Evolutionary conservation across 2,888 invertebrate genomes (phyloP), one percentile per base, ranked within the genome.

Genomic region (Coleophora flavipennella): DNA sequence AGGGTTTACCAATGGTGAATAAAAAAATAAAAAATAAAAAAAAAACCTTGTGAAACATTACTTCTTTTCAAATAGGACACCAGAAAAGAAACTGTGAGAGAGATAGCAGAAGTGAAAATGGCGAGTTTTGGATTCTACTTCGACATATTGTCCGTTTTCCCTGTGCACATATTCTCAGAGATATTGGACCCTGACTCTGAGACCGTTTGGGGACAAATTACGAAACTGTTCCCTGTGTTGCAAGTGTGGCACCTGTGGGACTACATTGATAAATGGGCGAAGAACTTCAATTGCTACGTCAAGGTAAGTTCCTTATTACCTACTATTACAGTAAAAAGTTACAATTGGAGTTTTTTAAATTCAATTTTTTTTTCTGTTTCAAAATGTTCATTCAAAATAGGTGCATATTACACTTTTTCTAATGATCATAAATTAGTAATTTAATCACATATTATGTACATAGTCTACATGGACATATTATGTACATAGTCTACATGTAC

Each of bases 191-290:
- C 71, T 9, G 42, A 54, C 3, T 62, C 57, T 6, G 62, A 68
- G 25, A 57, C 74, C 1, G 51, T 72, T 6, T 49, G 56, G 2
- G 72, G 68, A 1, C 76, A 78, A 48, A 45, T 79, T 20, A 67
- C 70, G 1, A 57, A 62, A n/a, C 41, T 81, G 33, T 58, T 72
- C 3, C 80, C 79, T 0, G 51, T 66, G 6, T 42, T 84, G 9
- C 83, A 84, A 65, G 70, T 79, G 2, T 83, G 83, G 83, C 83
- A 84, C 48, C 49, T 83, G 31, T 78, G 76, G 78, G 67, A 64
- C 31, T 84, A 81, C 45, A 48, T 76, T 8, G 41, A 50, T 1
- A 72, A 69, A 42, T 81, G 79, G 79, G 65, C 69, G 34, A 48
- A 42, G 7, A 67, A 55, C 41, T 79, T 81, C 40, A 48, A 69